phyloP scores from a whole-genome alignment of 2,888 invertebrate genomes.

The Liopterus haemorrhoidalis region DNA sequence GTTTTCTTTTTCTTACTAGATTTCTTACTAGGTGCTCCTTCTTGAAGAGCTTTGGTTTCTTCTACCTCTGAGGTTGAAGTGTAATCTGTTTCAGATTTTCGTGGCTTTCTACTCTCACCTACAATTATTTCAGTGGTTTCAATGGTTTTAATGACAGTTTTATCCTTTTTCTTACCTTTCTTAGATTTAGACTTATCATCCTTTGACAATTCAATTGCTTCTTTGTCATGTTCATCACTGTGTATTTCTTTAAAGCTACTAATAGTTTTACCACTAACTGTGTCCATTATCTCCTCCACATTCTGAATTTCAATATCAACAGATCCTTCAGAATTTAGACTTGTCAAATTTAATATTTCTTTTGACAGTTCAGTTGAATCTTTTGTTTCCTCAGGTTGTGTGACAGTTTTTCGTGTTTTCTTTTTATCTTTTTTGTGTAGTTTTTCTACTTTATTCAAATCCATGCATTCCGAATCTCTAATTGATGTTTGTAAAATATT shows the following conservation, averaged over 20 bases:
- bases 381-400: slow-evolving; percentile 16
- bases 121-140: no score
- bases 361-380: slow-evolving; percentile 37
- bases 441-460: slow-evolving; percentile 19
- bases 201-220: slow-evolving; percentile 13
- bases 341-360: slow-evolving; percentile 36
- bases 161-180: slow-evolving; percentile 12
- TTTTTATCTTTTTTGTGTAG: slow-evolving; percentile 25
- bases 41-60: no score
- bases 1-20: no score
- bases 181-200: slow-evolving; percentile 14
- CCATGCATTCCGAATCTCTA: slow-evolving; percentile 27
- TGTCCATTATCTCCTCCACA: slow-evolving; percentile 42
- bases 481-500: slow-evolving; percentile 24
- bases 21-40: no score
- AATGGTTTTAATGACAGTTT: slow-evolving; percentile 8
- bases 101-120: no score
- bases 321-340: slow-evolving; percentile 20
- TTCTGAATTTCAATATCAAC: slow-evolving; percentile 44
- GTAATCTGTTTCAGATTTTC: no score
- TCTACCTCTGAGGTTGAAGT: no score
- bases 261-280: slow-evolving; percentile 33
- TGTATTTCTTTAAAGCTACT: slow-evolving; percentile 10
- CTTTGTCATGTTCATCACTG: slow-evolving; percentile 17
- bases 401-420: slow-evolving; percentile 12